These are phyloP conservation scores for Nasua narica DNA, from an alignment of 2,797 vertebrate genomes.

Conservation along the genomic window DNA sequence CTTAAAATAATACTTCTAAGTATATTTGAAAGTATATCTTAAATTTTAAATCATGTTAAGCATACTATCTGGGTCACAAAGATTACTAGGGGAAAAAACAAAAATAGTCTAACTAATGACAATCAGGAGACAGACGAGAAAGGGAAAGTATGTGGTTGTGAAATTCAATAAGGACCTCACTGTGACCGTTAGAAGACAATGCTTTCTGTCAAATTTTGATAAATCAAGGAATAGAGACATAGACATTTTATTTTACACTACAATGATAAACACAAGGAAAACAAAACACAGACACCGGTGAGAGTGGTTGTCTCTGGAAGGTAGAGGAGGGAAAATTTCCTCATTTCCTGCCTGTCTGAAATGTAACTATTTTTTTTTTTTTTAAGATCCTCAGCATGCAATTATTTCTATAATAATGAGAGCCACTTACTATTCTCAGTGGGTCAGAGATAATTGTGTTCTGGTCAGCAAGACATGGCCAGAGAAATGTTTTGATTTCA, in stretches of 20 bases:
- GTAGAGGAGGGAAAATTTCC: neutral
- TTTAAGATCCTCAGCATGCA: neutral
- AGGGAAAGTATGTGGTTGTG: neutral
- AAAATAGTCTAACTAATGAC: neutral
- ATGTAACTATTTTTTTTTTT: neutral
- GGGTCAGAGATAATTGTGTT: constrained; percentile 46
- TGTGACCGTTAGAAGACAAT: neutral
- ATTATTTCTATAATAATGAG: constrained; percentile 29
- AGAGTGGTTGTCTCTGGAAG: neutral
- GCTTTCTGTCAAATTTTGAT: neutral
- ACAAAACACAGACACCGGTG: neutral
- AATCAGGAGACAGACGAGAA: neutral
- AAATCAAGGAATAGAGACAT: neutral
- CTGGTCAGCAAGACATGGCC: constrained; percentile 9
- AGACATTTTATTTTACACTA: neutral
- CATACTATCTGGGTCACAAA: neutral
- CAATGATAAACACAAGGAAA: neutral
- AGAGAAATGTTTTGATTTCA: constrained; percentile 54
- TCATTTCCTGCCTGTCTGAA: neutral
- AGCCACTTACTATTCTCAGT: neutral
- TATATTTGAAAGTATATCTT: neutral
- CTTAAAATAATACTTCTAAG: neutral
- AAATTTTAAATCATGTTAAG: neutral
- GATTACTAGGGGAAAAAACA: neutral
- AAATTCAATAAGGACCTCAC: neutral